phyloP scores from a whole-genome alignment of 2,113 vertebrate species.

The Riparia riparia region DNA sequence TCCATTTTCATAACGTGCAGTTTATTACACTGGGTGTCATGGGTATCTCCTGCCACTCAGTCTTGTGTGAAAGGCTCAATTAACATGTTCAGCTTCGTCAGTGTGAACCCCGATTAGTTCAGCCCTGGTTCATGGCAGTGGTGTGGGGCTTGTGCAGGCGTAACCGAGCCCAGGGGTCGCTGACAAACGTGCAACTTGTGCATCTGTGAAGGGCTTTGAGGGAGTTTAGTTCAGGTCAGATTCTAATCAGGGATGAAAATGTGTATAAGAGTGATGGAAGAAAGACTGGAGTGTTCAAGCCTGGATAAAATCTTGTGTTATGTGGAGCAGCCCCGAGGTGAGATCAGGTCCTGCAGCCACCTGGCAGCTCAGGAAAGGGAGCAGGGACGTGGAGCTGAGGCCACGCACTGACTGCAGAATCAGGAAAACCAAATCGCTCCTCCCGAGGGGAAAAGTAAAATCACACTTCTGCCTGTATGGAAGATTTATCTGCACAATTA shows the following conservation, averaged over 20 bases:
- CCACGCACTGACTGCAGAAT: neutral
- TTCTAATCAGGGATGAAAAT: neutral
- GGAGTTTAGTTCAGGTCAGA: neutral
- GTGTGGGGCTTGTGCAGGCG: fast-evolving
- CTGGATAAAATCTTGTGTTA: neutral
- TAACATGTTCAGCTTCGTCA: neutral
- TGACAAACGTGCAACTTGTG: neutral
- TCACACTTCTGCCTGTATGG: neutral
- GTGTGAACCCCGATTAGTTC: neutral
- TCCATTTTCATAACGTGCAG: neutral
- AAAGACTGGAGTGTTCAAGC: neutral
- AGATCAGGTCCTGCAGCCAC: neutral
- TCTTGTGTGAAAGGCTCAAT: neutral
- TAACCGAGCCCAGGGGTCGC: neutral
- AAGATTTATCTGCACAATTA: neutral
- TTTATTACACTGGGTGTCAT: neutral
- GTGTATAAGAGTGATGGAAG: neutral
- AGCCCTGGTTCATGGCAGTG: neutral
- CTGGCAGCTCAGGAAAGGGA: neutral
- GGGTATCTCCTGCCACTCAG: neutral
- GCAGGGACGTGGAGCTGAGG: neutral
- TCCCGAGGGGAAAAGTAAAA: neutral
- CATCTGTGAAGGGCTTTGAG: neutral
- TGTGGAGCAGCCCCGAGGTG: neutral
- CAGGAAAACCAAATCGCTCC: neutral